A percentile compares a stretch with the other conserved stretches of the same genome.
Evolutionary conservation across 2,888 invertebrate genomes (phyloP).

Genomic region (Ligdia adustata): DNA sequence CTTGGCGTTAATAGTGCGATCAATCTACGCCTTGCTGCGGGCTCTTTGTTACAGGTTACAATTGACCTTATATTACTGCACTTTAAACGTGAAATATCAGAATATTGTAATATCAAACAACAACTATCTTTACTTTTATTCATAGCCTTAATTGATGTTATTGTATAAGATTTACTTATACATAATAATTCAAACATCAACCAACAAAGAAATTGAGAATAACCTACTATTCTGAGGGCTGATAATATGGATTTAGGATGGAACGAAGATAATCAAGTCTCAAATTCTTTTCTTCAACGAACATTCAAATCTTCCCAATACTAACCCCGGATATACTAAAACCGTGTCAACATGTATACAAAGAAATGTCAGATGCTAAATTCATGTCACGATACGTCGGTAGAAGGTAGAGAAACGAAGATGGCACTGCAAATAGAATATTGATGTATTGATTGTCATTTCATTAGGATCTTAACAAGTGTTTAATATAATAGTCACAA

Average conservation of each 20-base stretch:
- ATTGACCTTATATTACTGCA: constrained; percentile 21
- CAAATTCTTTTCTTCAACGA: constrained; percentile 8
- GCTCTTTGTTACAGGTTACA: constrained; percentile 20
- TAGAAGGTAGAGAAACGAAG: constrained; percentile 9
- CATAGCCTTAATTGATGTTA: no score
- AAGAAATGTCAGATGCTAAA: constrained; percentile 27
- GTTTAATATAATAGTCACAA: no score
- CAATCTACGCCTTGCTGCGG: constrained; percentile 35
- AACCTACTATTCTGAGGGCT: no score
- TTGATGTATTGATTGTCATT: constrained; percentile 25
- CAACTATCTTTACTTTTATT: no score
- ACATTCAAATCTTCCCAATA: constrained; percentile 18
- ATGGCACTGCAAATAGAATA: constrained; percentile 11
- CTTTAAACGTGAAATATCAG: constrained; percentile 11
- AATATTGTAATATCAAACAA: no score
- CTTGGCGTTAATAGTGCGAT: constrained; percentile 40
- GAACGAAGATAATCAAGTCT: constrained; percentile 4
- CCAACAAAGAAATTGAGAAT: no score
- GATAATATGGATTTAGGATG: no score
- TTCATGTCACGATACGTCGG: constrained; percentile 21
- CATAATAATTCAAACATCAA: no score
- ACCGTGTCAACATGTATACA: constrained; percentile 21
- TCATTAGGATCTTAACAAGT: no score
- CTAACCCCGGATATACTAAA: constrained; percentile 21
- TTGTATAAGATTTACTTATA: no score